phyloP scores from a whole-genome alignment of 1,140 invertebrate genomes.

The Hylaeus volcanicus region DNA sequence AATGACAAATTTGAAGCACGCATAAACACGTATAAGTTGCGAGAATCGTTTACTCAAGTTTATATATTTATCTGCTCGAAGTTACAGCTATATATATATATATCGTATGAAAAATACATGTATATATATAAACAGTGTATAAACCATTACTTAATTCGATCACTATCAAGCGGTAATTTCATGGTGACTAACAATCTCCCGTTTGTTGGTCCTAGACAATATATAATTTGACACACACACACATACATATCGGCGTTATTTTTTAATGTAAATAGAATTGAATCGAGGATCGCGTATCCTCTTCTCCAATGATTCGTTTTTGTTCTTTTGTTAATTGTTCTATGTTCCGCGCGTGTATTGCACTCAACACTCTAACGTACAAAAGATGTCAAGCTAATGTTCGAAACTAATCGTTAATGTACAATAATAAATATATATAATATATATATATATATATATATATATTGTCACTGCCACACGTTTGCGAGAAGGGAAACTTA shows the following conservation, averaged over 20 bases:
- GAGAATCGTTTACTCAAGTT: slow-evolving; percentile 10
- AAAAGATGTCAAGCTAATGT: slow-evolving; percentile 37
- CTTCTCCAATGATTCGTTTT: neutral
- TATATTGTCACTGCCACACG: slow-evolving; percentile 36
- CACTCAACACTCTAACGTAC: slow-evolving; percentile 5
- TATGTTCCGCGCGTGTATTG: slow-evolving; percentile 8
- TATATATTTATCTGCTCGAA: slow-evolving; percentile 41
- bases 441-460: neutral
- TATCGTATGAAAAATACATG: slow-evolving; percentile 69
- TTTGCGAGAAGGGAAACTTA: slow-evolving; percentile 13
- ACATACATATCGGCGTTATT: slow-evolving; percentile 34
- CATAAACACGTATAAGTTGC: neutral
- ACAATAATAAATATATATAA: slow-evolving; percentile 16
- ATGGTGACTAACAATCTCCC: slow-evolving; percentile 35
- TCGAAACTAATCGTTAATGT: slow-evolving; percentile 32
- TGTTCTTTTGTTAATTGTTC: slow-evolving; percentile 2
- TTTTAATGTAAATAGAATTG: slow-evolving; percentile 20
- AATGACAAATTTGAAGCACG: slow-evolving; percentile 7
- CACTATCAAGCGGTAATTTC: slow-evolving; percentile 55
- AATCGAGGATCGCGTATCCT: slow-evolving; percentile 11
- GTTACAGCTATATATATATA: slow-evolving; percentile 41
- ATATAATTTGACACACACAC: slow-evolving; percentile 41
- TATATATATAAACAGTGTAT: slow-evolving; percentile 60
- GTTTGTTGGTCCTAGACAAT: slow-evolving; percentile 53
- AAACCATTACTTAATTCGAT: slow-evolving; percentile 56